Conservation (phyloP, 1,140 invertebrate species). For the Drosophila baimaii region DNA sequence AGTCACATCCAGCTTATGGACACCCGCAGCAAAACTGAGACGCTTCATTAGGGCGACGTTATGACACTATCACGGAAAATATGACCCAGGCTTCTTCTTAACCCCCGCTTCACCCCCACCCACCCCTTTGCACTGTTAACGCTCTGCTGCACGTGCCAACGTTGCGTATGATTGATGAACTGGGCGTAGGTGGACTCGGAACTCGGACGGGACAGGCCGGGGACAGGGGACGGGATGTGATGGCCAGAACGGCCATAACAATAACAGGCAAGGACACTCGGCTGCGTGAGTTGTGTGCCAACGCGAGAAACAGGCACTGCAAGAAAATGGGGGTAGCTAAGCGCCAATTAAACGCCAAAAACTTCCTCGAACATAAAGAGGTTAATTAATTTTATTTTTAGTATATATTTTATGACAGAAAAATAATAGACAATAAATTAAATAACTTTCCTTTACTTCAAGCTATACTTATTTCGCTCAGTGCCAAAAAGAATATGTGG, state of each 20-base stretch:
- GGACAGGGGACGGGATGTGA: not conserved
- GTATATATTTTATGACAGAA: no score
- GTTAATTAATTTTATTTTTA: no score
- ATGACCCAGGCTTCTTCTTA: constrained; percentile 1
- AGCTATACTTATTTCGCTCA: not conserved
- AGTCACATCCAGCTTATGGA: constrained; percentile 64
- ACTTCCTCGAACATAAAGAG: not conserved
- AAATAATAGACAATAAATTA: not conserved
- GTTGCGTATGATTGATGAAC: constrained; percentile 82
- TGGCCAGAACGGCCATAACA: constrained; percentile 39
- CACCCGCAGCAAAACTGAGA: constrained; percentile 42
- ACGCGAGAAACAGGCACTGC: constrained; percentile 8
- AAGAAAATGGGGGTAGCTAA: not conserved
- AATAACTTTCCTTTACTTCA: not conserved
- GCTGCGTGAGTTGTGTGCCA: constrained; percentile 48
- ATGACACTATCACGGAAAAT: constrained; percentile 56
- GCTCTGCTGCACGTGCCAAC: constrained; percentile 67
- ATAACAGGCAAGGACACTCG: constrained; percentile 49
- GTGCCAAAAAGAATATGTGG: constrained; percentile 11
- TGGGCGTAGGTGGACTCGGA: constrained; percentile 17
- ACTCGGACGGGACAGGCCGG: constrained; percentile 8
- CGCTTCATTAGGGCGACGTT: constrained; percentile 75
- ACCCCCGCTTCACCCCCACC: not conserved
- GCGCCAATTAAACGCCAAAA: not conserved
- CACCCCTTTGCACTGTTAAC: constrained; percentile 24